A percentile compares a stretch with the other conserved stretches of the same genome.
phyloP scores from a whole-genome alignment of 2,888 invertebrate species.

The Acanthosepion esculentum region DNA sequence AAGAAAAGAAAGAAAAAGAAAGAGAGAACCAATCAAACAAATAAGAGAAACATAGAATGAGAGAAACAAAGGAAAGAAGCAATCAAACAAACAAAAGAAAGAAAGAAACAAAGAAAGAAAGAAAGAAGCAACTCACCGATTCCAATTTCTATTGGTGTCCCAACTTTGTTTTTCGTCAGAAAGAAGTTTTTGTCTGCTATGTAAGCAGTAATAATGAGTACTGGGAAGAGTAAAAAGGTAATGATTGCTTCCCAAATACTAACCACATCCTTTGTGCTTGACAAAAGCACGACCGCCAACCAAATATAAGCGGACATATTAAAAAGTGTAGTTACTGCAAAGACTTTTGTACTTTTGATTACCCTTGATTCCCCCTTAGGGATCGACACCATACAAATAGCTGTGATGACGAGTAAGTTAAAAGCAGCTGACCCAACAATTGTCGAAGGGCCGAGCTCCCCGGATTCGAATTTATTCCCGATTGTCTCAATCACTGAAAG shows the following conservation, averaged over 20 bases:
- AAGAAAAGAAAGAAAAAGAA: no score
- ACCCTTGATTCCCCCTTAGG: slow-evolving; percentile 75
- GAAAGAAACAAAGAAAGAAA: not conserved
- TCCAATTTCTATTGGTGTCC: slow-evolving; percentile 66
- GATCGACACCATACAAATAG: slow-evolving; percentile 77
- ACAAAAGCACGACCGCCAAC: slow-evolving; percentile 77
- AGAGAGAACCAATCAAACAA: no score
- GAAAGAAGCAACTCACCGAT: slow-evolving; percentile 59
- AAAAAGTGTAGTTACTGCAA: slow-evolving; percentile 73
- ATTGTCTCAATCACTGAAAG: slow-evolving; percentile 77
- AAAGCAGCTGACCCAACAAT: slow-evolving; percentile 80
- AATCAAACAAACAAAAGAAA: no score
- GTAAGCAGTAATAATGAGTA: slow-evolving; percentile 78
- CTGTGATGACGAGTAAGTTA: slow-evolving; percentile 78
- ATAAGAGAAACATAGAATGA: no score
- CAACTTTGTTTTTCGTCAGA: slow-evolving; percentile 59
- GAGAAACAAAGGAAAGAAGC: no score
- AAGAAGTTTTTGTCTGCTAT: slow-evolving; percentile 76
- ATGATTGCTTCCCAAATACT: slow-evolving; percentile 79
- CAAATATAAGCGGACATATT: slow-evolving; percentile 79
- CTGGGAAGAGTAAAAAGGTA: slow-evolving; percentile 79
- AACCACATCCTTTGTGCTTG: slow-evolving; percentile 74
- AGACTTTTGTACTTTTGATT: slow-evolving; percentile 76
- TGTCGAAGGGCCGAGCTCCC: slow-evolving; percentile 78
- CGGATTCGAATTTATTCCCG: slow-evolving; percentile 74